Evolutionary conservation across 37 sponge, comb jelly and placozoan genomes (phyloP).

Genomic region (Cliona cf. orientalis): DNA sequence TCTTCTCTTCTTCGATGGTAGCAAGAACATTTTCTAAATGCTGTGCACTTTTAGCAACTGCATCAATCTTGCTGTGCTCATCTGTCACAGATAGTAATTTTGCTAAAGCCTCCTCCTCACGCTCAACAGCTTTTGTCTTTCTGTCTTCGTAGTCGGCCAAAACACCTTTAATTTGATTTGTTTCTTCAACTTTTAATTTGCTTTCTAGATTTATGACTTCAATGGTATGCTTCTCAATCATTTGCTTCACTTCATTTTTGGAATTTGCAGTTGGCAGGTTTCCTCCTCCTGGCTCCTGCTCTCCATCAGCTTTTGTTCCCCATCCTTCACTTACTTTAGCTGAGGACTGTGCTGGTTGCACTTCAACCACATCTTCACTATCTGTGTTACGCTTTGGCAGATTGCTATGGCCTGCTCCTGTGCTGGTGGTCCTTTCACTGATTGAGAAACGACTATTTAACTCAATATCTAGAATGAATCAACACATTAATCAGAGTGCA

Average conservation of each 20-base stretch:
- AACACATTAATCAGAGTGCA: too few relatives aligned
- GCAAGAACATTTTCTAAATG: background rate
- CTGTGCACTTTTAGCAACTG: background rate
- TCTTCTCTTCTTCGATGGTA: background rate
- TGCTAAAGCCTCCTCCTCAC: background rate
- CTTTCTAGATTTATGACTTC: background rate
- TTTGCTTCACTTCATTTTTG: background rate
- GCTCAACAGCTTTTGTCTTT: background rate
- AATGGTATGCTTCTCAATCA: conserved; percentile 21
- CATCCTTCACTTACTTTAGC: background rate
- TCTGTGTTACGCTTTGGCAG: background rate
- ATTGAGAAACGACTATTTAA: too few relatives aligned
- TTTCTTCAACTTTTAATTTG: background rate
- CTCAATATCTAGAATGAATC: too few relatives aligned
- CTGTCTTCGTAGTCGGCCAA: background rate
- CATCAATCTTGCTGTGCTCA: background rate
- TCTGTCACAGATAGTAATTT: background rate
- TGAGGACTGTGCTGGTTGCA: background rate
- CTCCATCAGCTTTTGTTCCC: too few relatives aligned
- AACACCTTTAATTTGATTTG: background rate
- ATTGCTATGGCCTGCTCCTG: too few relatives aligned
- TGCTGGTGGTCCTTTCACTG: too few relatives aligned
- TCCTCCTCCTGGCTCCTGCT: conserved; percentile 1
- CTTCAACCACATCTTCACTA: background rate
- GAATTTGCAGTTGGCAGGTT: background rate